These are phyloP conservation scores for Halcyon leucocephala DNA, from an alignment of 2,797 vertebrate genomes.

Conservation along the genomic window DNA sequence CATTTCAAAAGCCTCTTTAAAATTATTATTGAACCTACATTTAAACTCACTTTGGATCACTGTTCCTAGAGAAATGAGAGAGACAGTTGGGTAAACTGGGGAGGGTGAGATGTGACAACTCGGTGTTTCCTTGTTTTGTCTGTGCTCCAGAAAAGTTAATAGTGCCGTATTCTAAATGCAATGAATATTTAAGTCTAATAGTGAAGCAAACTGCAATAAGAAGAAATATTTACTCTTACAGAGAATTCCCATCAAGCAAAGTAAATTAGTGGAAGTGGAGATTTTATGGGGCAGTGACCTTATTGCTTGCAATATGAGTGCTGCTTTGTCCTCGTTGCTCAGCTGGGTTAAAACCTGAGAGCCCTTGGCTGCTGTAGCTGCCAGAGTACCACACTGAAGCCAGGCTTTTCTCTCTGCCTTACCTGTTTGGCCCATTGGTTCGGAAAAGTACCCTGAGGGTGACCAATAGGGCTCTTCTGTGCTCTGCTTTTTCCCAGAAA, in stretches of 20 bases:
- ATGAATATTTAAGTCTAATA: neutral
- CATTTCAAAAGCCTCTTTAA: neutral
- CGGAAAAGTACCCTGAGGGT: neutral
- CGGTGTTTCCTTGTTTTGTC: neutral
- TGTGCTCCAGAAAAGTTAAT: neutral
- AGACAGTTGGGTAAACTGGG: neutral
- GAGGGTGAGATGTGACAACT: neutral
- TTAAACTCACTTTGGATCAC: neutral
- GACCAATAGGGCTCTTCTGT: neutral
- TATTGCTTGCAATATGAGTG: neutral
- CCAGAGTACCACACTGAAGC: neutral
- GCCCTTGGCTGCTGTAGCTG: neutral
- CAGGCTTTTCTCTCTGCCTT: neutral
- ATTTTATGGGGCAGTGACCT: neutral
- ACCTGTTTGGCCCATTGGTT: neutral
- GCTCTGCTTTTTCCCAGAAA: neutral
- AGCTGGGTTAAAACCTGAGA: neutral
- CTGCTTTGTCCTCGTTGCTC: neutral
- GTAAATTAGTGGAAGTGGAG: neutral
- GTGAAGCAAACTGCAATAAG: neutral
- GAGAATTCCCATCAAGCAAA: neutral
- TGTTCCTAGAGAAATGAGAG: neutral
- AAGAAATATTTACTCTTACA: neutral
- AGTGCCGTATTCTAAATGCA: neutral
- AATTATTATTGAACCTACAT: neutral